Evolutionary conservation across 1,140 invertebrate species (phyloP).

Genomic region (Latrodectus geometricus): DNA sequence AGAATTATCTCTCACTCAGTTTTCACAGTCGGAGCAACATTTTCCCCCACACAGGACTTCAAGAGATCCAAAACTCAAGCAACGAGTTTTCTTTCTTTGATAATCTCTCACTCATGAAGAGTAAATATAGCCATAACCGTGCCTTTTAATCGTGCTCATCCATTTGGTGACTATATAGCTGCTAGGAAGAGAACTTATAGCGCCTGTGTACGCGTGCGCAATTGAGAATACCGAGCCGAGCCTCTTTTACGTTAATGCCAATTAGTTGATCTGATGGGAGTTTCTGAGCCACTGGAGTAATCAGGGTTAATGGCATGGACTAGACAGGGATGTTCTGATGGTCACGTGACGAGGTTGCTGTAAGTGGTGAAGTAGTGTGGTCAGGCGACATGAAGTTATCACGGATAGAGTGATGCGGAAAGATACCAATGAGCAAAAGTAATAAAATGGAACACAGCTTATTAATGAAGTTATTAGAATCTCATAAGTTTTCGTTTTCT

Average conservation of each 20-base stretch:
- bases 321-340: neutral
- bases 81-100: too few species aligned
- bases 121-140: conserved; percentile 20
- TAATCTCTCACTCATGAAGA: neutral
- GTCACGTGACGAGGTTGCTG: conserved; percentile 31
- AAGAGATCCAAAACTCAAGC: too few species aligned
- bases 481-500: too few species aligned
- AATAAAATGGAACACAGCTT: too few species aligned
- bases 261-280: conserved; percentile 49
- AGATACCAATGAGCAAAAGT: too few species aligned
- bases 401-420: too few species aligned
- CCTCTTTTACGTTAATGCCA: conserved; percentile 37
- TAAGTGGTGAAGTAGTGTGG: conserved; percentile 6
- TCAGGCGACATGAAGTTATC: neutral
- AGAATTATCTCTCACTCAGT: too few species aligned
- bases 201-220: neutral
- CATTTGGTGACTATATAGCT: neutral
- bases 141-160: conserved; percentile 22
- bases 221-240: neutral
- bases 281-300: conserved; percentile 18
- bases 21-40: too few species aligned
- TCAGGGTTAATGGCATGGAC: conserved; percentile 44
- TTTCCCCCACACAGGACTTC: too few species aligned
- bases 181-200: neutral
- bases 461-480: too few species aligned